A percentile compares a stretch with the other conserved stretches of the same genome.
These are phyloP conservation scores for Gymnobelideus leadbeateri DNA, from an alignment of 2,113 vertebrate species.

Conservation along the genomic window DNA sequence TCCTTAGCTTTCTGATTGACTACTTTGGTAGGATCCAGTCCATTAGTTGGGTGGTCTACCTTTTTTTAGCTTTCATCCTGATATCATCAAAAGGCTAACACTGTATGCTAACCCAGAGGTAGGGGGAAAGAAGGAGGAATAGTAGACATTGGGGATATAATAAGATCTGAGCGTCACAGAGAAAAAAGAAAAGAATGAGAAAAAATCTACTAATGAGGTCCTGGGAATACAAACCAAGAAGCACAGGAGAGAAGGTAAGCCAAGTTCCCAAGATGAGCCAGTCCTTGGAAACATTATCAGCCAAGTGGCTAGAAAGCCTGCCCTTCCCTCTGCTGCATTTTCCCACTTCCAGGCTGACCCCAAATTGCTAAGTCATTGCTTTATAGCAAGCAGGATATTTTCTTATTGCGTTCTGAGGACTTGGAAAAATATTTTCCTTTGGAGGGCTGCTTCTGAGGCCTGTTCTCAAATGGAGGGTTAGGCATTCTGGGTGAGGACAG, in stretches of 20 bases:
- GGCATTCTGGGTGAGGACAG: conserved; percentile 57
- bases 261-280: conserved; percentile 74
- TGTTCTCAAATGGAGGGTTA: conserved; percentile 78
- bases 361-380: conserved; percentile 81
- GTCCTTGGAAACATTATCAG: conserved; percentile 66
- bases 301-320: conserved; percentile 66
- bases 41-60: background rate
- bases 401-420: conserved; percentile 81
- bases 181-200: background rate
- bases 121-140: background rate
- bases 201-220: conserved; percentile 57
- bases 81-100: background rate
- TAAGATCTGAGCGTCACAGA: background rate
- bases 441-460: conserved; percentile 74
- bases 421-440: conserved; percentile 81
- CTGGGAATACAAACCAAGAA: conserved; percentile 66
- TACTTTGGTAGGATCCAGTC: background rate
- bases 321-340: conserved; percentile 71
- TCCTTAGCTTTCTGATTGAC: background rate
- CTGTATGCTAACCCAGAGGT: background rate
- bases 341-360: conserved; percentile 70
- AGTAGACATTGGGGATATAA: background rate
- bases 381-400: conserved; percentile 81
- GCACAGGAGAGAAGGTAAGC: conserved; percentile 65
- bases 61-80: background rate